Base-by-base conservation (phyloP, 2,888 invertebrate genomes). In the Nineta flava region DNA sequence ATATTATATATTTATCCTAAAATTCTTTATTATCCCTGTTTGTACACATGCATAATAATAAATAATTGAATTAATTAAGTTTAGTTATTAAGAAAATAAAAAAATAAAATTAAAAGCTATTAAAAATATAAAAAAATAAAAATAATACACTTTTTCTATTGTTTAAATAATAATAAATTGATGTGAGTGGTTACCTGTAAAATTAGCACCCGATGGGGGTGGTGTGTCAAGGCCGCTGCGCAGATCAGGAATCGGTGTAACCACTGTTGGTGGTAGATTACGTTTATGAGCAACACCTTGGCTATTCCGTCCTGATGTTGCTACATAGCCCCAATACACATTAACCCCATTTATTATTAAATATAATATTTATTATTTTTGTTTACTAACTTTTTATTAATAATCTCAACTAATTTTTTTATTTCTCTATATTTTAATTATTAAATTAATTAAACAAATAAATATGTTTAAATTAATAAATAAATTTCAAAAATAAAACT, bases 231-330 rank as follows among this genome's bases (percentile, higher is more conserved):
- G 68, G 64, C 77, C 78, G 68, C 77, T 77, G 69, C 90, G 81
- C 71, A 91, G 81, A 75, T 87, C 85, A 66, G 90, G 90, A 68
- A 91, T 91, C 69, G 87, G 81, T 68, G 75, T 75, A 67, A 87
- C 82, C 69, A 79, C 74, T 70, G 85, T 80, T 74, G 84, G 81
- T 70, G 87, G 83, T 72, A 90, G 80, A 70, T 86, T 79, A 63
- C 83, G 81, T 73, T 79, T 79, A 76, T 84, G 87, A 65, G 81
- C 79, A 73, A 88, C 87, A 71, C 87, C 88, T 72, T 84, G 83
- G 74, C 75, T 79, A 80, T 87, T 88, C 73, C 83, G 75, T 19
- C 49, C 49, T 60, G 66, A 63, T 67, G 75, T 76, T 35, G 42
- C 48, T 48, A 41, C 44, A 44, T 44, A 21, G 16, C 26, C 26